A percentile compares a stretch with the other conserved stretches of the same genome.
Conservation (phyloP, 2,888 invertebrate genomes). For the Ormyrus pomaceus region DNA sequence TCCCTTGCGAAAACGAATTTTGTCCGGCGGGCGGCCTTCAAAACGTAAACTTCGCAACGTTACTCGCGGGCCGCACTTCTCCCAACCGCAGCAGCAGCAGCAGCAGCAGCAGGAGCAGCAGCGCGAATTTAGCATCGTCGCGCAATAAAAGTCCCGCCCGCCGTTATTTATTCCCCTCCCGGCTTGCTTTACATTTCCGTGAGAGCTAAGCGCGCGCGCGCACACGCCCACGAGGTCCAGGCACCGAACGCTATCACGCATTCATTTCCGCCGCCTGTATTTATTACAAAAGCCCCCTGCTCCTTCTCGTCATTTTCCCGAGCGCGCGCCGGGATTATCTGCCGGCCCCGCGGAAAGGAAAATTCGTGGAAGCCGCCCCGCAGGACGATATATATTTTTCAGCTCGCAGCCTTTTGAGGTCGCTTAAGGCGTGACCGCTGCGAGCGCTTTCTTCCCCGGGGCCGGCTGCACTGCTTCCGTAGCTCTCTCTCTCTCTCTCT, state of each 20-base stretch:
- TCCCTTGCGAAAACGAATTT: not conserved
- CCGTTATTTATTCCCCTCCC: constrained; percentile 33
- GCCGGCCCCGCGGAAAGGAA: not conserved
- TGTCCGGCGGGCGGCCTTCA: no score
- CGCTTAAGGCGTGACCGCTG: constrained; percentile 33
- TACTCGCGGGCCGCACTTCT: not conserved
- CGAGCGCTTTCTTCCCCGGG: constrained; percentile 1
- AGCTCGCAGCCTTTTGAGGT: constrained; percentile 14
- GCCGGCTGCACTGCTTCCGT: no score
- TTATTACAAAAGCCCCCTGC: constrained; percentile 23
- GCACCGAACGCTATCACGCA: constrained; percentile 27
- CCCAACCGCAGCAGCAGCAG: constrained; percentile 9
- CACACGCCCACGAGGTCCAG: no score
- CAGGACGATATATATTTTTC: no score
- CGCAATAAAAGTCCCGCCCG: constrained; percentile 36
- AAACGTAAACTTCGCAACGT: not conserved
- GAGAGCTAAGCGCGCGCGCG: not conserved
- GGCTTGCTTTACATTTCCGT: not conserved
- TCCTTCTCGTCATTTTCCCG: constrained; percentile 25
- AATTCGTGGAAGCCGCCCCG: constrained; percentile 26
- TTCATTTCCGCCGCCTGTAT: constrained; percentile 18
- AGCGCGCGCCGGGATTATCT: constrained; percentile 28
- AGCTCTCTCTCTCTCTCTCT: not conserved
- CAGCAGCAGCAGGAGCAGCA: constrained; percentile 4
- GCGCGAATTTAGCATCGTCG: constrained; percentile 38